A percentile compares a stretch with the other conserved stretches of the same genome.
Conservation (phyloP, 35 echinoderm and acorn worm genomes). For the Ophiothrix spiculata region DNA sequence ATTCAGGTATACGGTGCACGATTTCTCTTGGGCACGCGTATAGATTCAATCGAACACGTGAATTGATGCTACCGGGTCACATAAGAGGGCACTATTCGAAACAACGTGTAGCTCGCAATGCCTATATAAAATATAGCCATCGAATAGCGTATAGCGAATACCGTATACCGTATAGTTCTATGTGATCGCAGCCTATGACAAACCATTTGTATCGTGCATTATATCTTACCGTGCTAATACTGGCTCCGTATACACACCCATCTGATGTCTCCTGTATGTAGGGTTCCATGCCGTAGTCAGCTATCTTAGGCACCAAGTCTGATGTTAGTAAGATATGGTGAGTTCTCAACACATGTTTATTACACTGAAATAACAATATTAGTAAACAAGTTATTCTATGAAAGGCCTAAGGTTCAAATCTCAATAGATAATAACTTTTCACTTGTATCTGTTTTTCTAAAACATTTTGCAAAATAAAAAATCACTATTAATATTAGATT, state of each 20-base stretch:
- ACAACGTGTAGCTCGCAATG: no score
- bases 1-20: no score
- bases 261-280: neutral
- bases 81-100: no score
- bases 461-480: neutral
- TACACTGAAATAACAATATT: neutral
- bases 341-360: neutral
- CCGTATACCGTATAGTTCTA: no score
- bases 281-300: neutral
- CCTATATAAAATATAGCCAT: no score
- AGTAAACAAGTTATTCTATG: neutral
- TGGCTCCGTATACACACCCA: neutral
- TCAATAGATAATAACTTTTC: neutral
- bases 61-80: no score
- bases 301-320: neutral
- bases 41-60: no score
- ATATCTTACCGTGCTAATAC: neutral
- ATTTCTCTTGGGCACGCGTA: no score
- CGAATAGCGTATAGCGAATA: no score
- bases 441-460: neutral
- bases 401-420: no score
- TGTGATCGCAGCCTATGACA: no score
- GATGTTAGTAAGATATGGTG: neutral
- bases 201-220: no score
- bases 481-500: neutral